phyloP scores from a whole-genome alignment of 2,888 invertebrate genomes.

The Drosophila barbarae region DNA sequence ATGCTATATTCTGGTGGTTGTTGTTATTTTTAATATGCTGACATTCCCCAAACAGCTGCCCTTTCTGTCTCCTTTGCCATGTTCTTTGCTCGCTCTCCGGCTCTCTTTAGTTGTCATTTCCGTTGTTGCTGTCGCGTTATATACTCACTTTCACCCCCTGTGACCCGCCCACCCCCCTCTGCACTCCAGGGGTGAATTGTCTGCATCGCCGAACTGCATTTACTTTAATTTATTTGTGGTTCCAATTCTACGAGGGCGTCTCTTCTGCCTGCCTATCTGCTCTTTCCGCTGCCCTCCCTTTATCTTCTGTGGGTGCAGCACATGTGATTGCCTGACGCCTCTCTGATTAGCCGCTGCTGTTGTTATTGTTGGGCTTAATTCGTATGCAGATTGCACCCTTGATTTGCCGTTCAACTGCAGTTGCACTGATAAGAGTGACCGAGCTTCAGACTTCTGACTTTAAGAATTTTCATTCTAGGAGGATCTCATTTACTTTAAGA shows the following conservation, averaged over 20 bases:
- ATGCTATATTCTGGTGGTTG: slow-evolving; percentile 22
- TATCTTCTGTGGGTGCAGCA: background rate
- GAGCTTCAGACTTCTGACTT: background rate
- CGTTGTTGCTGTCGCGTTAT: slow-evolving; percentile 48
- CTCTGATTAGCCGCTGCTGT: slow-evolving; percentile 20
- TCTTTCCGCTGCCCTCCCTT: too few species aligned
- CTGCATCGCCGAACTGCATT: slow-evolving; percentile 33
- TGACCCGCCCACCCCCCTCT: slow-evolving; percentile 3
- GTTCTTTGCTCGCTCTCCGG: slow-evolving; percentile 4
- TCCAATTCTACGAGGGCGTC: slow-evolving; percentile 26
- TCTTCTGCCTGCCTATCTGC: background rate
- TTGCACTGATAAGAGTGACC: slow-evolving; percentile 44
- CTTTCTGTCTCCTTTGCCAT: slow-evolving; percentile 5
- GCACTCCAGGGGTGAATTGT: slow-evolving; percentile 58
- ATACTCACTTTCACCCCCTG: slow-evolving; percentile 10
- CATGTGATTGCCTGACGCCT: slow-evolving; percentile 23
- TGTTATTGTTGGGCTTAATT: slow-evolving; percentile 21
- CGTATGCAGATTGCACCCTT: slow-evolving; percentile 35
- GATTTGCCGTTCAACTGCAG: slow-evolving; percentile 21
- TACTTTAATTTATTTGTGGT: slow-evolving; percentile 56
- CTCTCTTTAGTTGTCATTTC: slow-evolving; percentile 58
- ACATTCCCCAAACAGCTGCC: slow-evolving; percentile 56
- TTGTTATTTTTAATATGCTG: slow-evolving; percentile 62
- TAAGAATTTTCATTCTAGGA: too few species aligned
- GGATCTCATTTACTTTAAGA: too few species aligned